A percentile compares a stretch with the other conserved stretches of the same genome.
Conservation (phyloP, 2,797 vertebrate species). For the Propithecus perrieri region DNA sequence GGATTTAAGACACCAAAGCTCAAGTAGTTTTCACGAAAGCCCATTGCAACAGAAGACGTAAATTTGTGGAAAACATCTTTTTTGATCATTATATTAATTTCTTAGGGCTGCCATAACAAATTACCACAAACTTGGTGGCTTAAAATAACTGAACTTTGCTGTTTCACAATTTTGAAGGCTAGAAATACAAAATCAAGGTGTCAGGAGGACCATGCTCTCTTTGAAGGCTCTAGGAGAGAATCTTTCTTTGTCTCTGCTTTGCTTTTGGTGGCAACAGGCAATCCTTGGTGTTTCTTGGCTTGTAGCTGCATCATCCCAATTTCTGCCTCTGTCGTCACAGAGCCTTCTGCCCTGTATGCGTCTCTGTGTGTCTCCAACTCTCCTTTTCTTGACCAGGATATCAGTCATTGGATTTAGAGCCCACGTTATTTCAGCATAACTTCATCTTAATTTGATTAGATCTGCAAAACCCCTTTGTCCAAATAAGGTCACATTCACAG, state of each 20-base stretch:
- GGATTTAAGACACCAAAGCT: background rate
- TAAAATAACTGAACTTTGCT: background rate
- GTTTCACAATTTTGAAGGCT: background rate
- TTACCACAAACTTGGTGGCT: background rate
- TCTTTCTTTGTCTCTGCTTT: background rate
- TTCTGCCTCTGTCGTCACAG: background rate
- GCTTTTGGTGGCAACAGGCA: background rate
- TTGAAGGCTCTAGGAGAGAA: background rate
- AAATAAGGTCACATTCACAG: background rate
- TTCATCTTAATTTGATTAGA: background rate
- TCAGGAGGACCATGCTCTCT: accelerated
- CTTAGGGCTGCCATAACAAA: background rate
- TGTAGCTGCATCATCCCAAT: background rate
- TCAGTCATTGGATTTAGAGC: background rate
- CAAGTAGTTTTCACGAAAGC: background rate
- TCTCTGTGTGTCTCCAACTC: background rate
- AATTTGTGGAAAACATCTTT: background rate
- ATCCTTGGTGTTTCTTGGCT: background rate
- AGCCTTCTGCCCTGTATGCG: background rate
- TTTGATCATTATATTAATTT: background rate
- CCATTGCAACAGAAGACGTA: background rate
- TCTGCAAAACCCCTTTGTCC: background rate
- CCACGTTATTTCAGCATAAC: background rate
- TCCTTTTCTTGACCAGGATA: background rate
- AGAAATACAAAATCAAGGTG: background rate